Base-by-base conservation (phyloP, 2,797 vertebrate species). In the Myotis daubentonii region DNA sequence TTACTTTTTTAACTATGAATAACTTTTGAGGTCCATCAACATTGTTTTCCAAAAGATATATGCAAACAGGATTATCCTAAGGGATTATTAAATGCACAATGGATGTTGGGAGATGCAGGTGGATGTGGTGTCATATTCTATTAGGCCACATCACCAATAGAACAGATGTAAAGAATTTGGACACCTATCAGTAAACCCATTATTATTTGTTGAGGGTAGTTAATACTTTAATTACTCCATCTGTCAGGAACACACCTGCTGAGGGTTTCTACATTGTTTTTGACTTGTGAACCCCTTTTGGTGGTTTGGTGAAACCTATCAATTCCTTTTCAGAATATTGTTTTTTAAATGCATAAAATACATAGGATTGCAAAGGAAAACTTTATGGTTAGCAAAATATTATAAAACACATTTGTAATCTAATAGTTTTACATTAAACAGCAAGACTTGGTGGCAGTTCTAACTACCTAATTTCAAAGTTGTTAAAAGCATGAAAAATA, bases 161-260 rank as follows among this genome's bases (percentile, higher is more conserved):
- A 87, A 55, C 11, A 88, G 53, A 23, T 75, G 33, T 53, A 70
- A 81, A 76, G 71, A 89, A 25, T 68, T 87, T 3, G 41, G 55
- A 79, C 23, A 84, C 74, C 36, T 30, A 20, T 66, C 55, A 62
- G 49, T 75, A 70, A 65, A 47, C 44, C 62, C 13, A 28, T 76
- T 70, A 44, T 78, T 79, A 28, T 41, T 5, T 44, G 36, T n/a
- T 70, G 23, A 91, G 57, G 36, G 33, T 68, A 79, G 51, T 51
- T 83, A 33, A 83, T 71, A 38, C 83, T 84, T 95, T 65, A 82
- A 90, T 92, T 70, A 89, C 47, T 51, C 66, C 79, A 83, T 91
- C 70, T 84, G 53, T 87, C 49, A 83, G 65, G 38, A 72, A 49
- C 6, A 53, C 38, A 84, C 66, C 70, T 88, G 22, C 62, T 75